Conservation (phyloP, 2,888 invertebrate genomes). For the Clivina fossor region DNA sequence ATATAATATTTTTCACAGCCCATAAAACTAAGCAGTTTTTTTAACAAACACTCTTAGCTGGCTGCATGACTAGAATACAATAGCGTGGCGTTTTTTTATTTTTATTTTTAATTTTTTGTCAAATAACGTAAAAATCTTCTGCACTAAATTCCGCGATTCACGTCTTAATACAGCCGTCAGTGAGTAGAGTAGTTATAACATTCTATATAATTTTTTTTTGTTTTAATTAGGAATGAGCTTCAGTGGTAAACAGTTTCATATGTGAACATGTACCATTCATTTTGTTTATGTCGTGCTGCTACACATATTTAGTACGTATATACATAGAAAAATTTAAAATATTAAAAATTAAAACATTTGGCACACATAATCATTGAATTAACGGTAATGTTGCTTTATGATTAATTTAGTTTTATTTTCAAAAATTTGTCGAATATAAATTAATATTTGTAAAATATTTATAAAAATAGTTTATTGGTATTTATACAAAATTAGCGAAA, state of each 20-base stretch:
- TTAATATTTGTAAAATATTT: too few species aligned
- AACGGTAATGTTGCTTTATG: too few species aligned
- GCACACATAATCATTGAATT: not conserved
- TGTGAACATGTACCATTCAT: conserved; percentile 26
- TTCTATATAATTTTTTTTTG: conserved; percentile 4
- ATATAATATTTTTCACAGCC: conserved; percentile 35
- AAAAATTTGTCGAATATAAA: too few species aligned
- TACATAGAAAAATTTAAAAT: conserved; percentile 31
- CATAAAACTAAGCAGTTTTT: conserved; percentile 29
- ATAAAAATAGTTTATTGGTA: too few species aligned
- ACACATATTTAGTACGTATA: conserved; percentile 26
- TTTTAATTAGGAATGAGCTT: conserved; percentile 15
- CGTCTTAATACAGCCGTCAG: conserved; percentile 18
- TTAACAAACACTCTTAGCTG: conserved; percentile 41
- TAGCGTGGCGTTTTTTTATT: conserved; percentile 23
- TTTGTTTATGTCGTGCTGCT: conserved; percentile 24
- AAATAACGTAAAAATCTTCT: conserved; percentile 23
- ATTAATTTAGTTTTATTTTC: too few species aligned
- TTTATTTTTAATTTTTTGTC: too few species aligned
- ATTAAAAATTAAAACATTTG: conserved; percentile 19
- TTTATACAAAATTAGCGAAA: too few species aligned
- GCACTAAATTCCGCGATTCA: conserved; percentile 12
- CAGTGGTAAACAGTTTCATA: conserved; percentile 7
- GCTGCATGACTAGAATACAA: conserved; percentile 47
- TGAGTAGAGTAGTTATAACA: conserved; percentile 3